These are phyloP conservation scores for Catharus fuscescens DNA, from an alignment of 2,113 vertebrate genomes.

Conservation along the genomic window DNA sequence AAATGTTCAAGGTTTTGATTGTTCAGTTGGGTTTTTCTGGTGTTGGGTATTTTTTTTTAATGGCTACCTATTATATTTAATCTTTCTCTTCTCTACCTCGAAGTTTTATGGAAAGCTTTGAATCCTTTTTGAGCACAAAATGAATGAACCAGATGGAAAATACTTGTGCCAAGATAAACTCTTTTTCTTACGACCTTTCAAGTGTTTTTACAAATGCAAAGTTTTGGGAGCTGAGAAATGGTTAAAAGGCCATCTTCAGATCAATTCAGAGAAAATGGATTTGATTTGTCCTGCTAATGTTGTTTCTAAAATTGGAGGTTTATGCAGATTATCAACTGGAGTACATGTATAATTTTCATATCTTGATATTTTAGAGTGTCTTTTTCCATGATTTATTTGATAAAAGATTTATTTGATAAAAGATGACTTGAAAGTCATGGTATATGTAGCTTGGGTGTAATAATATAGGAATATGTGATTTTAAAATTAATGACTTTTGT, in stretches of 20 bases:
- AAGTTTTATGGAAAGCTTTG: neutral
- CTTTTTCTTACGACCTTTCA: neutral
- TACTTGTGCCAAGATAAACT: neutral
- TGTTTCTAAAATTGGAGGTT: neutral
- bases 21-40: neutral
- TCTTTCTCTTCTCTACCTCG: neutral
- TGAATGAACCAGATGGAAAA: neutral
- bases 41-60: neutral
- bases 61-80: neutral
- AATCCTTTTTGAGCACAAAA: neutral
- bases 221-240: neutral
- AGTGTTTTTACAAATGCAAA: neutral
- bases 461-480: neutral
- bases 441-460: neutral
- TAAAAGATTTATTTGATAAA: neutral
- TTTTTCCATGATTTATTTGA: neutral
- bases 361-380: neutral
- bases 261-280: neutral
- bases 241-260: neutral
- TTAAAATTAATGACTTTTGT: neutral
- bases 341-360: neutral
- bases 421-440: neutral
- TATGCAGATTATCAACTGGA: neutral
- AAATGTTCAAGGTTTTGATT: neutral
- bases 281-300: neutral